Conservation (phyloP, 2,888 invertebrate genomes). For the Lissonota sp. region DNA sequence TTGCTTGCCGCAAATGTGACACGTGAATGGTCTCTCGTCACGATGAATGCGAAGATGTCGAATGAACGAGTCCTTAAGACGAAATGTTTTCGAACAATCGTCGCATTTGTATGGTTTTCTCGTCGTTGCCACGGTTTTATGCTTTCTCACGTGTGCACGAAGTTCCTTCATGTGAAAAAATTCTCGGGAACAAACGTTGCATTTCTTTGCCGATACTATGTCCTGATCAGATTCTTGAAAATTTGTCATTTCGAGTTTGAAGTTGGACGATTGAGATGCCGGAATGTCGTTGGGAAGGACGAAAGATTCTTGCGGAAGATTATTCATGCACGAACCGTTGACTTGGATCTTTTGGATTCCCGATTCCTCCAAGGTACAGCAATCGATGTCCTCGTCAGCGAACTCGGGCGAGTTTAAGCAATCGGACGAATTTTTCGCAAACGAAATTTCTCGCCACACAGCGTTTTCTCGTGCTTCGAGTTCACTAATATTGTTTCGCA, state of each 20-base stretch:
- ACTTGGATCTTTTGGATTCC: not conserved
- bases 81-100: conserved; percentile 84
- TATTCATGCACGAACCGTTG: too few relatives aligned
- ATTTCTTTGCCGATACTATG: conserved; percentile 21
- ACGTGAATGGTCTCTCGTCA: conserved; percentile 81
- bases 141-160: conserved; percentile 37
- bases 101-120: conserved; percentile 82
- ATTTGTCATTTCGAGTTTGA: not conserved
- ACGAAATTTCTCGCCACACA: conserved; percentile 65
- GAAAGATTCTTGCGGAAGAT: too few relatives aligned
- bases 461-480: conserved; percentile 55
- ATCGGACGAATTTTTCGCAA: not conserved
- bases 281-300: too few relatives aligned
- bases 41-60: conserved; percentile 84
- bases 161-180: conserved; percentile 25
- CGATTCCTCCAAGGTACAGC: not conserved
- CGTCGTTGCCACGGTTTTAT: conserved; percentile 29
- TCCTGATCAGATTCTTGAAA: not conserved
- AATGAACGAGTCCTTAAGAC: conserved; percentile 85
- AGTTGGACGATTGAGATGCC: not conserved
- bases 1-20: conserved; percentile 83
- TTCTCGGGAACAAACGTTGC: conserved; percentile 51
- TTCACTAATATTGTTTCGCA: conserved; percentile 33
- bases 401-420: not conserved
- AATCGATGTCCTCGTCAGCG: not conserved